Evolutionary conservation across 2,888 invertebrate species (phyloP), one percentile per base, ranked within the genome.

Genomic region (Trichacis sp.): DNA sequence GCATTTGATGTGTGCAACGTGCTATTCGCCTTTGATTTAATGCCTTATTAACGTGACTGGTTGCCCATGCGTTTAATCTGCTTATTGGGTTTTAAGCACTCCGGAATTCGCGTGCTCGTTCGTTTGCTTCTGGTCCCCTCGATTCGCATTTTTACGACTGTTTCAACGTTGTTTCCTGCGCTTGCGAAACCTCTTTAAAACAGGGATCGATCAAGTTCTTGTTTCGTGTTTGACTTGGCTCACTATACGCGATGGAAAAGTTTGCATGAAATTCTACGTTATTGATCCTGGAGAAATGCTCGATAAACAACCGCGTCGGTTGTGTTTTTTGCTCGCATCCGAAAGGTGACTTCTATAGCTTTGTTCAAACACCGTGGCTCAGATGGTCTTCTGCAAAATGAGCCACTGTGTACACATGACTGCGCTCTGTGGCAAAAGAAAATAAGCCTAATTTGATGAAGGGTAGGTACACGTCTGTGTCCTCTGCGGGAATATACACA

Each of bases 21-120:
- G 71, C 71, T 70, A 69, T 75, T 65, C 74, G 72, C 72, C 74
- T 77, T 78, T 78, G 78, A 77, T 78, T n/a, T 78, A 78, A 77
- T 77, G 73, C 74, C 77, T 77, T 76, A 78, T 77, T 77, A 77
- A 75, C 74, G 73, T 64, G 75, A 71, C 71, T 71, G 73, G 68
- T 73, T 74, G 69, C 58, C 64, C 70, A 63, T 67, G 71, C 70
- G 67, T 72, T 65, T 60, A 66, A 73, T 72, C 63, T 70, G 72
- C 73, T 73, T 70, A 74, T 72, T 70, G 67, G 64, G 69, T 70
- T 69, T 56, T 56, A 65, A 61, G 60, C 59, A 45, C 38, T 47
- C 59, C 48, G 65, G 57, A 61, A 61, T 61, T 56, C 40, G 55
- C 54, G 20, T 33, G 53, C 15, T 24, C 52, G 56, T 60, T 53